These are phyloP conservation scores for Acanthosepion pharaonis DNA, from an alignment of 2,888 invertebrate genomes.

Conservation along the genomic window DNA sequence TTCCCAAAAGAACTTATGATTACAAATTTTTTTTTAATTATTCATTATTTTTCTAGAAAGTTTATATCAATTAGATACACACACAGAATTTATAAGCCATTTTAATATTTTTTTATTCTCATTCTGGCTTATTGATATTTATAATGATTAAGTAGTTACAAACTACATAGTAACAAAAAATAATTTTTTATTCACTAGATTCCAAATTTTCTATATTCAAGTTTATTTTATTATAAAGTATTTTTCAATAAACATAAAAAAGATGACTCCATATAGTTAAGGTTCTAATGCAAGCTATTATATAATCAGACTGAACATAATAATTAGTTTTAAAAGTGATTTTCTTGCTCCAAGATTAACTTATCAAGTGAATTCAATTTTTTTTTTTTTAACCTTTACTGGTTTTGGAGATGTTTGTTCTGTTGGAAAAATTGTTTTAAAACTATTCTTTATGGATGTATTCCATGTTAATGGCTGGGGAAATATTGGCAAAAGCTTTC, in stretches of 20 bases:
- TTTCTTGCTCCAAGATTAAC: neutral
- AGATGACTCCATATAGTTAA: neutral
- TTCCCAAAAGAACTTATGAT: neutral
- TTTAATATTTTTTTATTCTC: neutral
- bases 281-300: neutral
- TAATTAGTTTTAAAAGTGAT: neutral
- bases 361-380: neutral
- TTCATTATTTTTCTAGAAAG: neutral
- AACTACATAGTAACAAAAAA: neutral
- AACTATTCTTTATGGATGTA: neutral
- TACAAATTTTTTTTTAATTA: neutral
- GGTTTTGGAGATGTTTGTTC: constrained; percentile 16
- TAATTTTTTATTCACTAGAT: neutral
- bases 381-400: neutral
- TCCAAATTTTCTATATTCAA: neutral
- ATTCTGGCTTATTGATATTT: constrained; percentile 33
- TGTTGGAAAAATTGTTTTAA: neutral
- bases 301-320: neutral
- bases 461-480: constrained; percentile 21
- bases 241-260: neutral
- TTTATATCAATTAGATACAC: neutral
- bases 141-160: neutral
- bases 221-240: constrained; percentile 22
- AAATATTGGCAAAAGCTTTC: constrained; percentile 33
- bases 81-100: neutral